Conservation (phyloP, 2,888 invertebrate species). For the Gisinianus flammeolus region DNA sequence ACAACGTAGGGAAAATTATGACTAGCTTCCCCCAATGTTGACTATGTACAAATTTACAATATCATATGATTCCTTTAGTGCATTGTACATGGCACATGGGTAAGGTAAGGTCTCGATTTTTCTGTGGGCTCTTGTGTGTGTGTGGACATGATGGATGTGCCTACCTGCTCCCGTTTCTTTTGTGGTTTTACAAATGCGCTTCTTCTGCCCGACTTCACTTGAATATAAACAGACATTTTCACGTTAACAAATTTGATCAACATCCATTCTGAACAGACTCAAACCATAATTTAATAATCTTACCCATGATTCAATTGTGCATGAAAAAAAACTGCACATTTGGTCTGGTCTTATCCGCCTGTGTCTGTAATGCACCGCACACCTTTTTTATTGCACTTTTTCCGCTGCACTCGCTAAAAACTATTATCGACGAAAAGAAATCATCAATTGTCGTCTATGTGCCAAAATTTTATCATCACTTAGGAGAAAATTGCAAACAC, state of each 20-base stretch:
- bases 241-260: conserved; percentile 4
- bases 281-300: conserved; percentile 14
- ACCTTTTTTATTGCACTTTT: too few species aligned
- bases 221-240: conserved; percentile 10
- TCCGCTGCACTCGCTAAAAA: background rate
- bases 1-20: background rate
- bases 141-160: conserved; percentile 11
- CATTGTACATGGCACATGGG: too few species aligned
- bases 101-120: background rate
- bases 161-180: conserved; percentile 28
- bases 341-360: background rate
- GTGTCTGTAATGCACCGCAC: background rate
- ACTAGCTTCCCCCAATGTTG: background rate
- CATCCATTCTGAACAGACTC: conserved; percentile 23
- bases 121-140: background rate
- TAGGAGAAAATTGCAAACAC: too few species aligned
- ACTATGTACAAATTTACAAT: too few species aligned
- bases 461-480: background rate
- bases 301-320: conserved; percentile 7
- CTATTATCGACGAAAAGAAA: background rate
- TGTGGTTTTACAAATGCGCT: conserved; percentile 31
- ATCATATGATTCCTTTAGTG: too few species aligned
- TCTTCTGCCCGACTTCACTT: conserved; percentile 29
- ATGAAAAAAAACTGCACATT: conserved; percentile 11
- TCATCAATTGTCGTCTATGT: too few species aligned